Conservation (phyloP, 2,888 invertebrate species). For the Anoplius nigerrimus region DNA sequence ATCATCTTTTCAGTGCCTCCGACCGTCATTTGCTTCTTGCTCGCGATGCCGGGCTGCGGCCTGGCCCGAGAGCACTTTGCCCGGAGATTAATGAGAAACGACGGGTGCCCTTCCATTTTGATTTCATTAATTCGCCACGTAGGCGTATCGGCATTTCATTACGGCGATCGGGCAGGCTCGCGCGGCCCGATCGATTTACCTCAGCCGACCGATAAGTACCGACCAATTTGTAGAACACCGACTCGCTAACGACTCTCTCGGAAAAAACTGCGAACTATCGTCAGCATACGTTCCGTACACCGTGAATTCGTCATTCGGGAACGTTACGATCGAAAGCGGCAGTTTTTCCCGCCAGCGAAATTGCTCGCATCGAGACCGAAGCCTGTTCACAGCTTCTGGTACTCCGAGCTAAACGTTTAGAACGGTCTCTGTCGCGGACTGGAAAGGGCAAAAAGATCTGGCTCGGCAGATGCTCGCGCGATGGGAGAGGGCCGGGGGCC, state of each 20-base stretch:
- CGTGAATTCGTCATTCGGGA: too few species aligned
- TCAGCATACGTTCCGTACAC: too few species aligned
- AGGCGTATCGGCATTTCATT: slow-evolving; percentile 40
- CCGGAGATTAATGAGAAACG: slow-evolving; percentile 55
- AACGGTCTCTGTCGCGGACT: slow-evolving; percentile 37
- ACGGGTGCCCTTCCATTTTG: slow-evolving; percentile 54
- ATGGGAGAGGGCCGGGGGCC: slow-evolving; percentile 24
- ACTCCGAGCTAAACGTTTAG: slow-evolving; percentile 48
- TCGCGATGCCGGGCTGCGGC: slow-evolving; percentile 25
- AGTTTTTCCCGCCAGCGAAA: too few species aligned
- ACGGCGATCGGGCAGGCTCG: not conserved
- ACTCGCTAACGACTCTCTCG: too few species aligned
- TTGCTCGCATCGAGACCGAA: slow-evolving; percentile 7
- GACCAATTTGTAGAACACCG: too few species aligned
- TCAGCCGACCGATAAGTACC: too few species aligned
- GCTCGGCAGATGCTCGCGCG: slow-evolving; percentile 42
- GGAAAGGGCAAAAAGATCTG: slow-evolving; percentile 41
- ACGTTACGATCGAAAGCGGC: too few species aligned
- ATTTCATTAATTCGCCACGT: slow-evolving; percentile 57
- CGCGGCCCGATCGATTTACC: too few species aligned
- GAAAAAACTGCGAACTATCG: too few species aligned
- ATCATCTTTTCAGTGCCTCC: slow-evolving; percentile 45
- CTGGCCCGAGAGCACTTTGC: slow-evolving; percentile 1
- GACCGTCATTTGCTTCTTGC: slow-evolving; percentile 56
- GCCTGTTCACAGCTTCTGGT: slow-evolving; percentile 45